Percentiles rank a stretch among this genome's conserved stretches.
phyloP scores from a whole-genome alignment of 2,113 vertebrate genomes.

The Arothron firmamentum region DNA sequence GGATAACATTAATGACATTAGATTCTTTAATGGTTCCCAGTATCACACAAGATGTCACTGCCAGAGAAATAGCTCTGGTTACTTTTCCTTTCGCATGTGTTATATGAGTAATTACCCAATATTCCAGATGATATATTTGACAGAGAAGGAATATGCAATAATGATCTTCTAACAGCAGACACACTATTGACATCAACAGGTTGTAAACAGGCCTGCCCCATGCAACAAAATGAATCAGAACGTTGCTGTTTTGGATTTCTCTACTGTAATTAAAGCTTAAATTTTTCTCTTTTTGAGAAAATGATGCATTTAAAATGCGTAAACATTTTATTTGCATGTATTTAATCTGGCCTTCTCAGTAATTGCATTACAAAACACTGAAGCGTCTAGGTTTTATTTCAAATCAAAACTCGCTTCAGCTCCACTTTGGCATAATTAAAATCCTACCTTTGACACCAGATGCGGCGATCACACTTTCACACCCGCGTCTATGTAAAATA shows the following conservation, averaged over 20 bases:
- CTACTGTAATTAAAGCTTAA: no score
- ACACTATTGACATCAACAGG: no score
- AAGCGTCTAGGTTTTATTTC: not conserved
- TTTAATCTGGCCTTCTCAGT: not conserved
- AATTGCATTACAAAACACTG: not conserved
- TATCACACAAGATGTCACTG: not conserved
- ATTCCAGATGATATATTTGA: no score
- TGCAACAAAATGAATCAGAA: not conserved
- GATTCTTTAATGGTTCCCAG: not conserved
- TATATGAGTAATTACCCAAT: no score
- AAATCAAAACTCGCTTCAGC: not conserved
- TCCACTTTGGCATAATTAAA: not conserved
- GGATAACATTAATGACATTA: not conserved
- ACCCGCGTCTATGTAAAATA: not conserved
- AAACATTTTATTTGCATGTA: not conserved
- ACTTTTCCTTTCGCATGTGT: no score
- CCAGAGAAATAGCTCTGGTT: no score
- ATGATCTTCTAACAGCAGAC: no score
- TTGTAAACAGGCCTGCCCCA: no score
- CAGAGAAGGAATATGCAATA: no score
- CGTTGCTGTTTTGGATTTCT: no score
- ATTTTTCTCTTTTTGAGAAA: not conserved
- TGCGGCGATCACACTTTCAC: slow-evolving; percentile 10
- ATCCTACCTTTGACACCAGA: slow-evolving; percentile 49
- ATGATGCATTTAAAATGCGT: not conserved